These are phyloP conservation scores for Cylas formicarius DNA, from an alignment of 1,140 invertebrate genomes.

Conservation along the genomic window DNA sequence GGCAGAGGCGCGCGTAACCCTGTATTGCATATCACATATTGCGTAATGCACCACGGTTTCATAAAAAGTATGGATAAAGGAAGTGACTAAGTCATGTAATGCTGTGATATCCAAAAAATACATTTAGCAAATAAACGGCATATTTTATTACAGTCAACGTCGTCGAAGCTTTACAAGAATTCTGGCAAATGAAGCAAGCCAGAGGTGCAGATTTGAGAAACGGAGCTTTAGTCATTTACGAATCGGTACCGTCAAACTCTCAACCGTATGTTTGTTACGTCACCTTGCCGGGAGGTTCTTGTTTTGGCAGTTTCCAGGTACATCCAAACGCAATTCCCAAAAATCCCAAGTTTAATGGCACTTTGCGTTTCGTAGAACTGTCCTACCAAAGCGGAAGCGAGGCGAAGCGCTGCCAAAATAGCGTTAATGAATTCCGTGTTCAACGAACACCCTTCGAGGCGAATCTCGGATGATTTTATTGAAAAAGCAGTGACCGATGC, in stretches of 20 bases:
- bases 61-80: too few relatives aligned
- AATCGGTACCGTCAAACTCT: slow-evolving; percentile 81
- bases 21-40: too few relatives aligned
- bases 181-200: slow-evolving; percentile 94
- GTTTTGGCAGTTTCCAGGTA: slow-evolving; percentile 92
- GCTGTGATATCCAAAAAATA: too few relatives aligned
- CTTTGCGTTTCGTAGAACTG: slow-evolving; percentile 62
- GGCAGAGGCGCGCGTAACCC: too few relatives aligned
- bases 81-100: too few relatives aligned
- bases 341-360: slow-evolving; percentile 1
- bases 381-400: slow-evolving; percentile 88
- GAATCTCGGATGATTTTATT: slow-evolving; percentile 90
- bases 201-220: slow-evolving; percentile 80
- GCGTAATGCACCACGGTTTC: too few relatives aligned
- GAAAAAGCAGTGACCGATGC: slow-evolving; percentile 88
- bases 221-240: slow-evolving; percentile 88
- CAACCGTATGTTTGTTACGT: slow-evolving; percentile 93
- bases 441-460: slow-evolving; percentile 88
- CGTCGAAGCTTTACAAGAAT: slow-evolving; percentile 90
- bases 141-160: slow-evolving; percentile 73
- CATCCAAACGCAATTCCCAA: too few relatives aligned
- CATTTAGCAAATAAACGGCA: too few relatives aligned
- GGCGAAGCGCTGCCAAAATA: slow-evolving; percentile 89
- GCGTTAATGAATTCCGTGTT: slow-evolving; percentile 96
- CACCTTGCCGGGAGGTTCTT: slow-evolving; percentile 88